Evolutionary conservation across 2,797 vertebrate genomes (phyloP).

Genomic region (Melanotaenia nigrans): DNA sequence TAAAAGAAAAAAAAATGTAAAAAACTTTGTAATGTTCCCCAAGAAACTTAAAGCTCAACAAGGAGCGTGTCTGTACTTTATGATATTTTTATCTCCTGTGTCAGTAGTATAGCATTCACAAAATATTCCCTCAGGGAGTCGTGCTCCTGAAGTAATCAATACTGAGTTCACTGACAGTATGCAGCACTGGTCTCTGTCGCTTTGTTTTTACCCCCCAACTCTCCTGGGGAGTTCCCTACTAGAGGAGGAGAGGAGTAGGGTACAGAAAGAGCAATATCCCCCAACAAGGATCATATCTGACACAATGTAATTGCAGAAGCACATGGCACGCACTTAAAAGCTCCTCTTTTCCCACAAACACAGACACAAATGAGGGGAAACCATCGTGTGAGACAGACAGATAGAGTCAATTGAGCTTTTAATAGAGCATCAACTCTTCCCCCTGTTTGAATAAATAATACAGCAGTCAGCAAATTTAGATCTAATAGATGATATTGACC

Average conservation of each 20-base stretch:
- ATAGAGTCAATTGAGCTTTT: conserved; percentile 80
- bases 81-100: conserved; percentile 64
- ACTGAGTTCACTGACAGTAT: conserved; percentile 45
- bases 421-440: conserved; percentile 78
- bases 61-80: conserved; percentile 39
- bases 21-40: conserved; percentile 31
- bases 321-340: conserved; percentile 14
- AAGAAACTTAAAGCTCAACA: conserved; percentile 44
- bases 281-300: conserved; percentile 41
- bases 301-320: conserved; percentile 37
- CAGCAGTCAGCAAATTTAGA: conserved; percentile 82
- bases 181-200: conserved; percentile 22
- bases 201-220: conserved; percentile 17
- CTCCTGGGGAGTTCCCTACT: conserved; percentile 32
- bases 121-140: conserved; percentile 59
- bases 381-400: conserved; percentile 68
- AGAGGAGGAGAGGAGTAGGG: neutral
- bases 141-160: conserved; percentile 61
- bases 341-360: conserved; percentile 6
- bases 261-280: conserved; percentile 43
- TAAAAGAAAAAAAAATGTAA: conserved; percentile 17
- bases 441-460: conserved; percentile 80
- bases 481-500: conserved; percentile 85
- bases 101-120: conserved; percentile 53
- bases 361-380: conserved; percentile 33